A percentile compares a stretch with the other conserved stretches of the same genome.
Conservation (phyloP, 2,113 vertebrate genomes). For the Neodon shergylaensis region DNA sequence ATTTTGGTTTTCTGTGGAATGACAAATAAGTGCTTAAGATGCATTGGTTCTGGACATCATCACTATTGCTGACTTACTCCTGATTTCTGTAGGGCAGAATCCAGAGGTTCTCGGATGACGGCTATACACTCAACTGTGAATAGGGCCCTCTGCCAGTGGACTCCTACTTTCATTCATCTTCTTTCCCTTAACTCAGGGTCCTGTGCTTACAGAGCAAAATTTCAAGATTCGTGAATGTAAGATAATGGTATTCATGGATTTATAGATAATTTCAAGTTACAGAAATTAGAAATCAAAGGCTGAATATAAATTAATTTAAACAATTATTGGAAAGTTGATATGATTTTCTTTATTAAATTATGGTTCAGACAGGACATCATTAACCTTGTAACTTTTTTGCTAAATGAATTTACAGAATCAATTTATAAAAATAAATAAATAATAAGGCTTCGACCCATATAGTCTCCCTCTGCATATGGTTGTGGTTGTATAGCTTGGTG, state of each 20-base stretch:
- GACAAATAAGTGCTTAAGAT: neutral
- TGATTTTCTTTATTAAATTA: neutral
- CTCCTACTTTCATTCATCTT: neutral
- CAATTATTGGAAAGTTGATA: neutral
- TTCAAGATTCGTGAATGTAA: neutral
- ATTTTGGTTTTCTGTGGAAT: neutral
- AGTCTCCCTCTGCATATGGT: neutral
- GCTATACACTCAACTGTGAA: neutral
- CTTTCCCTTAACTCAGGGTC: neutral
- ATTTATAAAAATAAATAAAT: slow-evolving; percentile 21
- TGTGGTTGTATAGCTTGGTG: neutral
- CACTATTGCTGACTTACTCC: neutral
- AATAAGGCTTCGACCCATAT: neutral
- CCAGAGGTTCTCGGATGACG: accelerated
- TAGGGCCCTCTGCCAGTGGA: neutral
- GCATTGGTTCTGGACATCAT: neutral
- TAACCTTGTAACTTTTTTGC: neutral
- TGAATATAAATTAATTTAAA: neutral
- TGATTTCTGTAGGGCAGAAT: neutral
- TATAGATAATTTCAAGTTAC: neutral
- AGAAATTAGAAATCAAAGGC: neutral
- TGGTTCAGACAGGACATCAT: neutral
- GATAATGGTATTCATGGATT: neutral
- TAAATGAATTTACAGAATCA: slow-evolving; percentile 4
- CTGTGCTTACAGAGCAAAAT: neutral